These are phyloP conservation scores for Panzeria rudis DNA, from an alignment of 2,888 invertebrate genomes.

Conservation along the genomic window DNA sequence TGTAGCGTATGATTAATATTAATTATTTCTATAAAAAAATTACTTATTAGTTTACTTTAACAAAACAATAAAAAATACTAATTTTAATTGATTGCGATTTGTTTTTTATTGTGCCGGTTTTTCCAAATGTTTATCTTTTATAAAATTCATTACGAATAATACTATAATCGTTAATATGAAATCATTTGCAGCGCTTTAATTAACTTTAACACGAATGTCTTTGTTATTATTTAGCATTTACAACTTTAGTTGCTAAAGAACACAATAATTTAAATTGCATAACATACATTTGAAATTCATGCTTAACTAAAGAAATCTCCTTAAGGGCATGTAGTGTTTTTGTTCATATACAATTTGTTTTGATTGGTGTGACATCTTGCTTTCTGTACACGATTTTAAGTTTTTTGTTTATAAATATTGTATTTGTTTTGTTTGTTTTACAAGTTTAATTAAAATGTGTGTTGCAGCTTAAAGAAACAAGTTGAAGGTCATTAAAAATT, in stretches of 20 bases:
- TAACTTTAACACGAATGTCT: neutral
- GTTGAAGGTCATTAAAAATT: neutral
- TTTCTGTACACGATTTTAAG: neutral
- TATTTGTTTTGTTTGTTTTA: neutral
- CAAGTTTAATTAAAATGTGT: neutral
- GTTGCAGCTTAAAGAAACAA: neutral
- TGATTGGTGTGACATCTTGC: neutral
- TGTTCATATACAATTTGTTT: neutral
- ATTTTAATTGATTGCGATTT: no score
- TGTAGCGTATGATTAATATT: neutral
- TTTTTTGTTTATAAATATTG: neutral
- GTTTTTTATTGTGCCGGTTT: neutral
- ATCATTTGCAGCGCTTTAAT: neutral
- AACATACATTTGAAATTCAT: constrained; percentile 16
- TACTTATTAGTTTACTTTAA: neutral
- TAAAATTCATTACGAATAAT: neutral
- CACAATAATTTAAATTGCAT: neutral
- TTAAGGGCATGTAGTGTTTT: neutral
- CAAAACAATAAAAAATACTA: no score
- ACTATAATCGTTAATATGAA: neutral
- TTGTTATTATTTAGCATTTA: neutral
- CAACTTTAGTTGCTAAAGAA: neutral
- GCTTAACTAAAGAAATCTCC: neutral
- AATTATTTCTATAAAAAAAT: neutral
- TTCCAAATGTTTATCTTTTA: neutral